A percentile compares a stretch with the other conserved stretches of the same genome.
phyloP scores from a whole-genome alignment of 1,140 invertebrate species.

The Penaeus japonicus region DNA sequence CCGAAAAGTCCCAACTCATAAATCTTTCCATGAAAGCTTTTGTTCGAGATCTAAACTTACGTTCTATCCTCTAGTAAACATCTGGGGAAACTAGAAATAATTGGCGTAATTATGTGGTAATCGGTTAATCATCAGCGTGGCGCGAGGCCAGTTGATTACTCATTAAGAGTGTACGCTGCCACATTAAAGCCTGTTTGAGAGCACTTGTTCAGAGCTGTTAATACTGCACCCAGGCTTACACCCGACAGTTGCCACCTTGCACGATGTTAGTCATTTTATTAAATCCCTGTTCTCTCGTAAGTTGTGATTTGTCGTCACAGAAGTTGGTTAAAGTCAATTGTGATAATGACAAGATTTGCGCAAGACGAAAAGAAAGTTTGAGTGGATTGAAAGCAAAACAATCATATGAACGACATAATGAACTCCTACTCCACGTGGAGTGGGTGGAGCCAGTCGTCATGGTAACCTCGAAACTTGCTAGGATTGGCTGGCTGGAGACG shows the following conservation, averaged over 20 bases:
- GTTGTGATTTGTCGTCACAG: background rate
- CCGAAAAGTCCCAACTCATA: too few relatives aligned
- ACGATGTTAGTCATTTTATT: background rate
- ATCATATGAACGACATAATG: background rate
- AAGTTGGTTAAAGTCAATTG: background rate
- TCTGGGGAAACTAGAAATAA: constrained; percentile 36
- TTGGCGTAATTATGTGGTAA: constrained; percentile 43
- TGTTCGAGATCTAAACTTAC: background rate
- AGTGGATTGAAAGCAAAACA: background rate
- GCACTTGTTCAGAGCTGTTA: background rate
- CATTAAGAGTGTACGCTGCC: constrained; percentile 27
- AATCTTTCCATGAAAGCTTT: too few relatives aligned
- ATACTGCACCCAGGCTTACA: constrained; percentile 14
- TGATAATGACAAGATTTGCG: constrained; percentile 4
- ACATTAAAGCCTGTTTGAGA: background rate
- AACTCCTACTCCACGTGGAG: constrained; percentile 16
- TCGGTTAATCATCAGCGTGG: constrained; percentile 27
- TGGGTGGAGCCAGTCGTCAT: constrained; percentile 12
- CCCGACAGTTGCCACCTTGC: background rate
- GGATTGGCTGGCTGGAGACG: background rate
- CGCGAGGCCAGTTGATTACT: constrained; percentile 22
- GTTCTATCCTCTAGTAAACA: constrained; percentile 8
- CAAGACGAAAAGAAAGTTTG: background rate
- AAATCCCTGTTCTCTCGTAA: background rate
- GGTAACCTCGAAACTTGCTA: background rate